Evolutionary conservation across 2,797 vertebrate species (phyloP), one percentile per base, ranked within the genome.

Genomic region (Morelia viridis): DNA sequence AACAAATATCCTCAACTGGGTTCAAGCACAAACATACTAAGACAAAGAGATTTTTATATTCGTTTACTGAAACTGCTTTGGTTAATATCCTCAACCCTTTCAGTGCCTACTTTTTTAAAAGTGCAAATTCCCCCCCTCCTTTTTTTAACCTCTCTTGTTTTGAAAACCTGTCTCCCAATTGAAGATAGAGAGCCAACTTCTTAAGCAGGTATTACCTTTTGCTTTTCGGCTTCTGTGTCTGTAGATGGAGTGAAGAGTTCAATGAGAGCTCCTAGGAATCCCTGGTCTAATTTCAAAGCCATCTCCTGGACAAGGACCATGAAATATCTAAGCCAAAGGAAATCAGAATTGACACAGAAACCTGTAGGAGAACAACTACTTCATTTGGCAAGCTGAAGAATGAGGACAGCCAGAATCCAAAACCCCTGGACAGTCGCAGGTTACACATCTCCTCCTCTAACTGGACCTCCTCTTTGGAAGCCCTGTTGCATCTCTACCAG

Each of bases 261-360:
- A 91, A 97, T 92, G 56, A 98, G 90, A 71, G 98, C 98, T 87
- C 97, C 98, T 90, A 99, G 97, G 96, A 99, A 99, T 0, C 98
- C 98, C 93, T 99, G 99, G 94, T 99, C 99, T 2, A 99, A 95
- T 97, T 99, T 99, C 93, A 99, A 97, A 0, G 99, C 99, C 99
- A 99, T 99, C 96, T 99, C 99, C 96, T 99, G 99, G 93, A 99
- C 98, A 92, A 99, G 98, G 92, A 98, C 99, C 99, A 99, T 99
- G 97, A 99, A 99, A 96, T 99, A 99, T 92, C 99, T 99, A 94
- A 31, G 93, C 60, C 1, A 93, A 94, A 88, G 26, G 26, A 4
- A 50, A 68, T 3, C 15, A 12, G n/a, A 61, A 62, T 0, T 58
- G 15, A 56, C 12, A 24, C 10, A 9, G 19, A 1, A 28, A 46